These are phyloP conservation scores for Amazona guildingii DNA, from an alignment of 2,113 vertebrate species.

Conservation along the genomic window DNA sequence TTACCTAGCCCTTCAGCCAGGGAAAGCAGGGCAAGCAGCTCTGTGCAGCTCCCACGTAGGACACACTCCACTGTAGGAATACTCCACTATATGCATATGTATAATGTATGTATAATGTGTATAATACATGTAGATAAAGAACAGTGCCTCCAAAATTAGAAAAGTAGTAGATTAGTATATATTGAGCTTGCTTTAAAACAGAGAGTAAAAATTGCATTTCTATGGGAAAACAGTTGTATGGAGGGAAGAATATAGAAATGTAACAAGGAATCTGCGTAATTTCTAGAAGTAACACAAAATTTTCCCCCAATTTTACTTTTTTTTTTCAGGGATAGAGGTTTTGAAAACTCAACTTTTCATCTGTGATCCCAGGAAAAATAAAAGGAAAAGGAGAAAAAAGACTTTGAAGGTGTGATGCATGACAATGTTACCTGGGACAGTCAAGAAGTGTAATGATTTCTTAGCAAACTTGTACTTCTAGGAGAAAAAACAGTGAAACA, in stretches of 20 bases:
- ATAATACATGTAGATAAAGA: not conserved
- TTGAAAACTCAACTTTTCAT: not conserved
- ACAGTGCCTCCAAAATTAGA: not conserved
- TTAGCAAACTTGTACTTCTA: not conserved
- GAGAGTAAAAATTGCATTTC: not conserved
- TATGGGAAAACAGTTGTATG: not conserved
- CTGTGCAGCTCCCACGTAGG: rapidly evolving
- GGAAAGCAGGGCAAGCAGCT: not conserved
- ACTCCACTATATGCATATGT: not conserved
- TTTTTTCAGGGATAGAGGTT: not conserved
- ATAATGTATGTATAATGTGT: not conserved
- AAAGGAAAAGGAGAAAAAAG: not conserved
- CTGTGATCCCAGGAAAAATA: not conserved
- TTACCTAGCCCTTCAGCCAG: not conserved
- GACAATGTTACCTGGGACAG: not conserved
- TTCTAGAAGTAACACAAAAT: not conserved
- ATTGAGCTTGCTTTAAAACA: not conserved
- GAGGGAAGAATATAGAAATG: not conserved
- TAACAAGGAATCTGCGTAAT: not conserved
- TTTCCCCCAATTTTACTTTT: not conserved
- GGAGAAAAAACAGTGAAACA: not conserved
- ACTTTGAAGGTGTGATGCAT: not conserved
- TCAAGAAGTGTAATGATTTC: not conserved
- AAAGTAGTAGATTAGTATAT: not conserved
- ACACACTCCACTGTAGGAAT: not conserved